A percentile compares a stretch with the other conserved stretches of the same genome.
Evolutionary conservation across 1,140 invertebrate genomes (phyloP).

Genomic region (Bemisia tabaci): DNA sequence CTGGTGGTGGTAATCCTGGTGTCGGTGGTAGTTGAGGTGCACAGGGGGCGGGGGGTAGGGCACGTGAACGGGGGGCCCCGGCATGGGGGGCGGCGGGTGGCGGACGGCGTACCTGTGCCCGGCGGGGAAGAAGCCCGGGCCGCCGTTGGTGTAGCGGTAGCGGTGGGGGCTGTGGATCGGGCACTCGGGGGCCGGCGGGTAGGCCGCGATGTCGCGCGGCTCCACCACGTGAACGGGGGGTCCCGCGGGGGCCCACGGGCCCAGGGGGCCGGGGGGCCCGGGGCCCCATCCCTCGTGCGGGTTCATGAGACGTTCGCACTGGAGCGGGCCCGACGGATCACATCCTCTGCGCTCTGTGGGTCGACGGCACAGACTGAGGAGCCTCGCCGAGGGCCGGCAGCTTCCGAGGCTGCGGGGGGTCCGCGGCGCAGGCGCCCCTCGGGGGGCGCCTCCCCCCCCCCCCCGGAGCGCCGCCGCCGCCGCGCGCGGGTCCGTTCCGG

Average conservation of each 20-base stretch:
- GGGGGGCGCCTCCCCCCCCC: not conserved
- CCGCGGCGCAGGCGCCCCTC: not conserved
- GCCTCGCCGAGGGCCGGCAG: no score
- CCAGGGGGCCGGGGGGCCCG: not conserved
- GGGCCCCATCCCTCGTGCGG: conserved; percentile 8
- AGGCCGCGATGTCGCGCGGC: not conserved
- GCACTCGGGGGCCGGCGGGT: conserved; percentile 28
- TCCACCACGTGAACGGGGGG: conserved; percentile 3
- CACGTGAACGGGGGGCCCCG: not conserved
- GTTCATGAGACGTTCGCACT: conserved; percentile 2
- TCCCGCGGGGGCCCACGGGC: not conserved
- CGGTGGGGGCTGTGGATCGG: conserved; percentile 49
- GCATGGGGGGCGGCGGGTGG: not conserved
- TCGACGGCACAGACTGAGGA: no score
- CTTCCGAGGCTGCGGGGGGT: not conserved
- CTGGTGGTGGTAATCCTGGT: conserved; percentile 17
- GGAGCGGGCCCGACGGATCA: no score
- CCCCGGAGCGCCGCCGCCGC: not conserved
- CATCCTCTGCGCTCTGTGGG: no score
- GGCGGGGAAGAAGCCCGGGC: not conserved
- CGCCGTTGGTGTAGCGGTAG: conserved; percentile 33
- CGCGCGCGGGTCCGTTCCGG: not conserved
- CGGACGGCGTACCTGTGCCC: not conserved
- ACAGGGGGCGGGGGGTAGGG: conserved; percentile 13
- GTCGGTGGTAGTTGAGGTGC: conserved; percentile 15